Evolutionary conservation across 2,113 vertebrate species (phyloP), one percentile per base, ranked within the genome.

Genomic region (Grammomys surdaster): DNA sequence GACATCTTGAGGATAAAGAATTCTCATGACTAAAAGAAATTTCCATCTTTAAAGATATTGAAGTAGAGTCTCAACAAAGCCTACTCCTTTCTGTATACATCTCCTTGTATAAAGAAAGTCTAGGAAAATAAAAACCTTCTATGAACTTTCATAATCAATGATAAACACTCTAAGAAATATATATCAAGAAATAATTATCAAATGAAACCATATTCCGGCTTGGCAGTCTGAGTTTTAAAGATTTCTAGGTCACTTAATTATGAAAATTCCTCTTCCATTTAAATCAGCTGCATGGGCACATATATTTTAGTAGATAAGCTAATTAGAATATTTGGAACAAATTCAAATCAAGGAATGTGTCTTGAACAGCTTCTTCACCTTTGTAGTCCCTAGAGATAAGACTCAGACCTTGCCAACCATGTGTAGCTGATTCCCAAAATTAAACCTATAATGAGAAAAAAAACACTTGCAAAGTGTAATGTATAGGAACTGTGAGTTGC

Each of bases 261-360:
- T 36, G 48, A 93, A 75, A 90, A 63, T n/a, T 72, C 14, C 60
- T 73, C 13, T 92, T 85, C 9, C 6, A 70, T 85, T 90, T 84
- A 54, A 51, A 78, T 16, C 16, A 58, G 11, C 80, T 26, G 2
- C n/a, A 36, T 26, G 19, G 36, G 36, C 80, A 60, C 36, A 58
- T 82, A 12, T 82, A 60, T 65, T 56, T 93, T 75, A 65, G 48
- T 63, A 63, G 5, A 48, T 65, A 31, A 60, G 5, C n/a, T 76
- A 60, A 20, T 75, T 75, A 89, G 17, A 60, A 46, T 76, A 89
- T 43, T 60, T 89, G 54, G 54, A 89, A 76, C n/a, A 46, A 31
- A 76, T 46, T 75, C n/a, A 89, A 75, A 46, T 60, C 1, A 60
- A 76, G 26, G 6, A 89, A 60, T 60, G 4, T 13, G 54, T 46